A percentile compares a stretch with the other conserved stretches of the same genome.
Conservation (phyloP, 92 coral and sea anemone species). For the Anthopleura xanthogrammica region DNA sequence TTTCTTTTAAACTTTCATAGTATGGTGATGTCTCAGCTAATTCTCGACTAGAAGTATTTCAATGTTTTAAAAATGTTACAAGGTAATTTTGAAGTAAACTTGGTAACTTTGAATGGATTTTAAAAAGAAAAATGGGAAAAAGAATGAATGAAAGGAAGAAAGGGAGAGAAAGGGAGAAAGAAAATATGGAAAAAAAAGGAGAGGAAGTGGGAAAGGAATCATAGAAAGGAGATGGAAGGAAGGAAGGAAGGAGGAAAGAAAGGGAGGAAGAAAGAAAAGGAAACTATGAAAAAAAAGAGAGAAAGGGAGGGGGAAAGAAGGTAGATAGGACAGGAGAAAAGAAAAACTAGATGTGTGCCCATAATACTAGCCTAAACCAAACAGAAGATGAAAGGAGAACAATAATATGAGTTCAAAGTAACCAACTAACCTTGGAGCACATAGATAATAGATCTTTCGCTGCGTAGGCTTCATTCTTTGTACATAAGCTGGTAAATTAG, state of each 20-base stretch:
- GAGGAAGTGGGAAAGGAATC: not conserved
- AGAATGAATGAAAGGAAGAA: not conserved
- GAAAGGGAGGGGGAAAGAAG: not conserved
- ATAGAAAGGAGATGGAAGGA: not conserved
- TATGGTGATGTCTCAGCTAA: conserved; percentile 95
- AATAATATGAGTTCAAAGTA: not conserved
- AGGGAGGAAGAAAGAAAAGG: not conserved
- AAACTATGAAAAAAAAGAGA: not conserved
- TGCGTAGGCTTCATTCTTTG: conserved; percentile 92
- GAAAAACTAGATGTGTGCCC: no score
- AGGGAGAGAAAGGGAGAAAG: not conserved
- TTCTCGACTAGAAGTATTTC: conserved; percentile 68
- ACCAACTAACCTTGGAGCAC: conserved; percentile 86
- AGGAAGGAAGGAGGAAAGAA: not conserved
- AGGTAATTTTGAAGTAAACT: no score
- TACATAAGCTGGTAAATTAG: conserved; percentile 70
- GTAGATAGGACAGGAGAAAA: no score
- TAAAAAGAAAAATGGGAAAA: not conserved
- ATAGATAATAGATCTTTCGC: conserved; percentile 80
- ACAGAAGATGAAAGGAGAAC: not conserved
- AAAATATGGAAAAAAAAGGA: not conserved
- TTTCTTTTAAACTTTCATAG: conserved; percentile 86
- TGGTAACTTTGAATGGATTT: no score
- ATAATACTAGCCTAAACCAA: not conserved
- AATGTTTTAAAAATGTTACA: not conserved